These are phyloP conservation scores for Colletes latitarsis DNA, from an alignment of 1,140 invertebrate species.

Conservation along the genomic window DNA sequence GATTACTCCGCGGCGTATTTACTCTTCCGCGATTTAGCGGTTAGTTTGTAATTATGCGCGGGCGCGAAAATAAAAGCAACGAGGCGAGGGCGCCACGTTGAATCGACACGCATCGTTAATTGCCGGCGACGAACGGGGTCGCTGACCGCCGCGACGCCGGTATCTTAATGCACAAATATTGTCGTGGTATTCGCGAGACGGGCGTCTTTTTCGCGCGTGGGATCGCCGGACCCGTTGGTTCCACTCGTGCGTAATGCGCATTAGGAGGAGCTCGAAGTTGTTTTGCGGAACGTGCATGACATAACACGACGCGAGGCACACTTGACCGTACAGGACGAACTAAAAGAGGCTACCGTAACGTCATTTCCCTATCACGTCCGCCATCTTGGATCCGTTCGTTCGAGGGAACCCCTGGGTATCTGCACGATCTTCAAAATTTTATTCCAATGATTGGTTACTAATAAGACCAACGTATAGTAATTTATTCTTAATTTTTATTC, in stretches of 20 bases:
- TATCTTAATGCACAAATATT: slow-evolving; percentile 47
- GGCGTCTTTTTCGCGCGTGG: not conserved
- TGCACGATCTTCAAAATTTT: too few relatives aligned
- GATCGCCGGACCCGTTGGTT: not conserved
- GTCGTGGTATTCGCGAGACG: slow-evolving; percentile 5
- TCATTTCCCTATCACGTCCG: too few relatives aligned
- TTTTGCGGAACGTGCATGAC: not conserved
- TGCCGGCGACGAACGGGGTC: slow-evolving; percentile 46
- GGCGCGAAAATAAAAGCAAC: slow-evolving; percentile 48
- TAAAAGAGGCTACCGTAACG: not conserved
- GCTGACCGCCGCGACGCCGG: slow-evolving; percentile 37
- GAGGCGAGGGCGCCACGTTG: slow-evolving; percentile 18
- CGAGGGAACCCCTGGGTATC: too few relatives aligned
- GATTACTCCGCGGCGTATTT: slow-evolving; percentile 19
- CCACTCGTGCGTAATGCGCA: too few relatives aligned
- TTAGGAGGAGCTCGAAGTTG: not conserved
- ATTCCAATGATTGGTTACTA: too few relatives aligned
- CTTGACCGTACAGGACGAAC: not conserved
- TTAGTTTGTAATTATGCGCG: slow-evolving; percentile 32
- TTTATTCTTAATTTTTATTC: too few relatives aligned
- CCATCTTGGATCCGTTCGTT: too few relatives aligned
- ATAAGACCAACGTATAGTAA: too few relatives aligned
- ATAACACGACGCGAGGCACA: not conserved
- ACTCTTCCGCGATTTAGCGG: slow-evolving; percentile 24
- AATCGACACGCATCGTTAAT: slow-evolving; percentile 62